Conservation (phyloP, 1,140 invertebrate species). For the Anthonomus grandis region DNA sequence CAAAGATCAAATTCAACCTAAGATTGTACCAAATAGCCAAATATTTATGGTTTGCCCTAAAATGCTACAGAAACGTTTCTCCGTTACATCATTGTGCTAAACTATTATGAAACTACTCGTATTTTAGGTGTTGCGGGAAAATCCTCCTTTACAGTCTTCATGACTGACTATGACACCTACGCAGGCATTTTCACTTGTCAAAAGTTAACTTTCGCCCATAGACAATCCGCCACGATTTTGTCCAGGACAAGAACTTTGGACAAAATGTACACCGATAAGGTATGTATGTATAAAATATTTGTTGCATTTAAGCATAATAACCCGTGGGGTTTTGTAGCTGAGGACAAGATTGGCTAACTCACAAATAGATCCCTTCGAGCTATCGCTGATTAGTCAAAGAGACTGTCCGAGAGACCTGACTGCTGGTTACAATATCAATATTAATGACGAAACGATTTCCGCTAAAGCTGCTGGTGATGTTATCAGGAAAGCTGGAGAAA, state of each 20-base stretch:
- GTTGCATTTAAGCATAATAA: not conserved
- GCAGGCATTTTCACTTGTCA: conserved; percentile 79
- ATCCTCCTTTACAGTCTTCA: conserved; percentile 69
- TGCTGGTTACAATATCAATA: conserved; percentile 61
- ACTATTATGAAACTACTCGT: too few species aligned
- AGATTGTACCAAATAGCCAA: too few species aligned
- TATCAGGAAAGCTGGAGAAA: conserved; percentile 65
- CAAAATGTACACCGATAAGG: conserved; percentile 64
- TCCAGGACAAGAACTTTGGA: conserved; percentile 68
- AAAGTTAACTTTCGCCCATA: conserved; percentile 67
- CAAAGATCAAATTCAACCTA: too few species aligned
- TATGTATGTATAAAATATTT: conserved; percentile 47
- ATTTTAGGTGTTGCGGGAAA: conserved; percentile 66
- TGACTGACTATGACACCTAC: conserved; percentile 72
- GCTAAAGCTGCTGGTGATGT: conserved; percentile 65
- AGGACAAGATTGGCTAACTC: conserved; percentile 58
- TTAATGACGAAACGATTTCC: conserved; percentile 72
- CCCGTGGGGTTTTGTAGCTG: conserved; percentile 50
- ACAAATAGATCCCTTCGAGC: conserved; percentile 69
- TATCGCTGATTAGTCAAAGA: conserved; percentile 69
- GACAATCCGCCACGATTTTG: conserved; percentile 74
- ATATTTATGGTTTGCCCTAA: too few species aligned
- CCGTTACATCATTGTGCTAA: too few species aligned
- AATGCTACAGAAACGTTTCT: too few species aligned
- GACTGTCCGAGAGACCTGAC: conserved; percentile 57